Percentiles rank a stretch among this genome's conserved stretches.
Conservation (phyloP, 2,888 invertebrate genomes). For the Hydropsyche betteni region DNA sequence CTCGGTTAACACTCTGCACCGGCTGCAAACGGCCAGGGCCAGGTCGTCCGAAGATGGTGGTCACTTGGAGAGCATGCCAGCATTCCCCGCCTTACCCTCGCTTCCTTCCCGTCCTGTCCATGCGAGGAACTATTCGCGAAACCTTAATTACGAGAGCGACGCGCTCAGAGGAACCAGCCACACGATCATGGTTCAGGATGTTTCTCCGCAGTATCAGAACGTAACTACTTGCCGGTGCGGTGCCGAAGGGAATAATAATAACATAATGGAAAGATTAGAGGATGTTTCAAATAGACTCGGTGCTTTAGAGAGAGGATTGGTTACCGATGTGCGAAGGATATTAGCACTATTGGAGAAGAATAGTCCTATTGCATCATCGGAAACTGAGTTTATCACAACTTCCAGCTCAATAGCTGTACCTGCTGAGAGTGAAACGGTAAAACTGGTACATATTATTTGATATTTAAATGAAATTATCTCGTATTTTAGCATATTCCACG, state of each 20-base stretch:
- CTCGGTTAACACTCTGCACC: constrained; percentile 64
- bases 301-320: constrained; percentile 76
- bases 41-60: constrained; percentile 49
- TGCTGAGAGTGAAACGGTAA: constrained; percentile 60
- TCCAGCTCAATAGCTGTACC: constrained; percentile 59
- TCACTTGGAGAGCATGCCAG: constrained; percentile 47
- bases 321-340: constrained; percentile 78
- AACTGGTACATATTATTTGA: too few species aligned
- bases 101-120: constrained; percentile 46
- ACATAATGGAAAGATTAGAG: constrained; percentile 74
- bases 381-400: constrained; percentile 53
- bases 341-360: constrained; percentile 69
- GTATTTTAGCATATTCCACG: not conserved
- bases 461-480: not conserved
- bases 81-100: constrained; percentile 46
- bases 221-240: constrained; percentile 57
- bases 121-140: constrained; percentile 46
- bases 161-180: constrained; percentile 42
- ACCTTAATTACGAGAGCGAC: constrained; percentile 42
- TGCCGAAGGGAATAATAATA: constrained; percentile 62
- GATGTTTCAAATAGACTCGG: constrained; percentile 75
- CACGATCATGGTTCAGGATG: constrained; percentile 58
- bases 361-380: constrained; percentile 57
- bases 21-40: constrained; percentile 46
- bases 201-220: constrained; percentile 65